Percentiles rank a stretch among this genome's conserved stretches.
These are phyloP conservation scores for Dynastes grantii DNA, from an alignment of 2,888 invertebrate species.

Conservation along the genomic window DNA sequence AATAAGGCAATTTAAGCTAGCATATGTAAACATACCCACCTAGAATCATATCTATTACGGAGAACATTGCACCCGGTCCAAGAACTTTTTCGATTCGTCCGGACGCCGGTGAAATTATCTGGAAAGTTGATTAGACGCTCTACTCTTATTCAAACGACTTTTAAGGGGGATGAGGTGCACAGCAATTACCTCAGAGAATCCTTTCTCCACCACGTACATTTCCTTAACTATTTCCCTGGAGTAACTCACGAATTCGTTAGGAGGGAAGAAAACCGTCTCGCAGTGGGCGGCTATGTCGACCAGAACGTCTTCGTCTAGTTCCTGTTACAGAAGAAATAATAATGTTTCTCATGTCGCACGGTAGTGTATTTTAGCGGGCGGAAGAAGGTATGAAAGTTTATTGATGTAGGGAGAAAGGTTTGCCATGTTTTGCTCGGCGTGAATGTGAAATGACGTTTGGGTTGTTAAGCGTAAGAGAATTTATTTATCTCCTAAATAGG, in stretches of 20 bases:
- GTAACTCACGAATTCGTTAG: conserved; percentile 58
- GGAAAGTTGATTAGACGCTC: conserved; percentile 17
- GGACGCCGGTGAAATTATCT: conserved; percentile 56
- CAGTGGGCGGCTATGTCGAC: conserved; percentile 52
- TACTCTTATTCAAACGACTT: too few species aligned
- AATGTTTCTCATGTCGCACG: conserved; percentile 6
- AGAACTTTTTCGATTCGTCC: conserved; percentile 55
- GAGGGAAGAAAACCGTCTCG: conserved; percentile 54
- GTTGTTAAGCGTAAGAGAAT: too few species aligned
- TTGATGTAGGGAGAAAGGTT: neutral
- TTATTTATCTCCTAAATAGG: too few species aligned
- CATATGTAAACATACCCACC: conserved; percentile 49
- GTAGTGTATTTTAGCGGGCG: neutral
- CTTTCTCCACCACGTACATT: conserved; percentile 59
- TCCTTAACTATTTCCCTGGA: conserved; percentile 57
- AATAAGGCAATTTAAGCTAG: too few species aligned
- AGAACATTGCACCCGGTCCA: conserved; percentile 55
- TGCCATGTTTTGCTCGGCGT: conserved; percentile 1
- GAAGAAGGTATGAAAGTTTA: neutral
- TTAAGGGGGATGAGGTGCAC: neutral
- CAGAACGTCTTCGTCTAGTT: conserved; percentile 53
- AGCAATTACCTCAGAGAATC: conserved; percentile 58
- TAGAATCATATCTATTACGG: conserved; percentile 58
- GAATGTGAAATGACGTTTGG: too few species aligned
- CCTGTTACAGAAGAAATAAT: conserved; percentile 44